Evolutionary conservation across 2,113 vertebrate genomes (phyloP), one percentile per base, ranked within the genome.

Genomic region (Gallinago paraguaiae): DNA sequence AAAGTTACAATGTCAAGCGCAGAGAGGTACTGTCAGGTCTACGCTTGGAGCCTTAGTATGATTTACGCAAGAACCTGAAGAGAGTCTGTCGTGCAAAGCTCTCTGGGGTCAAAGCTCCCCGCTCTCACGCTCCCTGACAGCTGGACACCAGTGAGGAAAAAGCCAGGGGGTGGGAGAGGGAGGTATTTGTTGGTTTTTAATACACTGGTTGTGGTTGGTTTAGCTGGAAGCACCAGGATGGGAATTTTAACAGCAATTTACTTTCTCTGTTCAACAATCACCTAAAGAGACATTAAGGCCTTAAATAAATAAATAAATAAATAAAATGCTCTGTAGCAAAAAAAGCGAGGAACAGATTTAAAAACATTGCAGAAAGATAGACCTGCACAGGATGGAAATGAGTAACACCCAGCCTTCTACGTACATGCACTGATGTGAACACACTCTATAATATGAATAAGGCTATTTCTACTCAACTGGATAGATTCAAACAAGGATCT

Each of bases 171-270:
- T 1, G 7, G 6, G 5, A 8, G 35, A 46, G 19, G 10, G 15
- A 10, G 10, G 1, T 43, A n/a, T 43, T 71, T 45, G 24, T 6
- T 51, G 78, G 28, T 9, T 56, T 61, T 79, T 64, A 46, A 64
- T 56, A 43, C 6, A 17, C 39, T 46, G 46, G 54, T 48, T 79
- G 37, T 37, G 23, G 31, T 48, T 67, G 60, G 28, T 37, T 61
- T 87, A 51, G 50, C 48, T 83, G 57, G 35, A 87, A 94, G 56
- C 86, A 67, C 20, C 69, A 61, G 33, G 43, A 31, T 54, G 13
- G 24, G 16, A 63, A 60, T 75, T 86, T 77, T 54, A 95, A 45
- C 37, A 93, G 61, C 71, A 46, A 54, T 70, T 87, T 78, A 28
- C 71, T 53, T 65, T 54, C 17, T 59, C 75, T 72, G 15, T 53